These are phyloP conservation scores for Sorex maritimensis DNA, from an alignment of 2,797 vertebrate genomes.

Conservation along the genomic window DNA sequence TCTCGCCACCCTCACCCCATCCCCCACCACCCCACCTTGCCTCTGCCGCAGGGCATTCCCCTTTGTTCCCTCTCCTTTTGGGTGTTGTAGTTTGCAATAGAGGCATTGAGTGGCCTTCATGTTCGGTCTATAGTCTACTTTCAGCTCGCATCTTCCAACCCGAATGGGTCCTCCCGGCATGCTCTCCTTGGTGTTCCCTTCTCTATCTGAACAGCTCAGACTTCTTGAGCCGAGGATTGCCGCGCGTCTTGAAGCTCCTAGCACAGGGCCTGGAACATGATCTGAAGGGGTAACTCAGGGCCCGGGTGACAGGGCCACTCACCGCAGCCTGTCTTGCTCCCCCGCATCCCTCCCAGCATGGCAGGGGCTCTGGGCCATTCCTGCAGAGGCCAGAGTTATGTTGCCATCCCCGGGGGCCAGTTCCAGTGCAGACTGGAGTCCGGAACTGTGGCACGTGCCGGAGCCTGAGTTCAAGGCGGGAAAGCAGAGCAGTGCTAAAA, in stretches of 20 bases:
- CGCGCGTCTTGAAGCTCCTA: neutral
- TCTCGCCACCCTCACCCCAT: no score
- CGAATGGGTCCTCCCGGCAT: no score
- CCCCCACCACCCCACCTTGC: no score
- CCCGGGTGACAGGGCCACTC: neutral
- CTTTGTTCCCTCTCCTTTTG: no score
- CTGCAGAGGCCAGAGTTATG: neutral
- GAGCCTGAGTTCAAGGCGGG: neutral
- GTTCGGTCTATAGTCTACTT: no score
- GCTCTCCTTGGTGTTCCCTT: no score
- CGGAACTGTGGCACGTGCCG: neutral
- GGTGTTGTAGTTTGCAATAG: no score
- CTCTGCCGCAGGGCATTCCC: no score
- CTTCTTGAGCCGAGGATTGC: neutral
- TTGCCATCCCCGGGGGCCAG: neutral
- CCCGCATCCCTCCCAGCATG: neutral
- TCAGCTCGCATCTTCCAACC: no score
- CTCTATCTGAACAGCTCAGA: neutral
- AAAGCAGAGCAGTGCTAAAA: neutral
- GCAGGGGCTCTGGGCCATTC: neutral
- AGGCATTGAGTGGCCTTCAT: no score
- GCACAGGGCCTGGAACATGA: neutral
- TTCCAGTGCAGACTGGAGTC: neutral
- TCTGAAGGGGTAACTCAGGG: neutral
- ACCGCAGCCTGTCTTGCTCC: neutral